A percentile compares a stretch with the other conserved stretches of the same genome.
Evolutionary conservation across 2,888 invertebrate genomes (phyloP).

Genomic region (Eristalis tenax): DNA sequence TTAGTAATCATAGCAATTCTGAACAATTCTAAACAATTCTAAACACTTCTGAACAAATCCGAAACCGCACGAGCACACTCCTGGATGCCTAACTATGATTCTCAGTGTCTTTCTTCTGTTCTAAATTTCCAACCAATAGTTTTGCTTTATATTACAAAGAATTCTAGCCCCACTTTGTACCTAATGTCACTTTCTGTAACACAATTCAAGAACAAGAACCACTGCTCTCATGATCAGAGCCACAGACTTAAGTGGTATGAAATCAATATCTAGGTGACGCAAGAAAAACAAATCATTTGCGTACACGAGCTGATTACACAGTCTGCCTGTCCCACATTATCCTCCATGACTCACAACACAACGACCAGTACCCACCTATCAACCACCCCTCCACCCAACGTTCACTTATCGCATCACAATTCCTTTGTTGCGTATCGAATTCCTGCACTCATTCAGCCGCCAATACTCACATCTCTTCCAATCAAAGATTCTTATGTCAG

Average conservation of each 20-base stretch:
- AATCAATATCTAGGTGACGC: too few relatives aligned
- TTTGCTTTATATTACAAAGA: too few relatives aligned
- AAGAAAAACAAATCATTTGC: too few relatives aligned
- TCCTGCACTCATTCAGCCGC: not conserved
- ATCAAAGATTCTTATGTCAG: not conserved
- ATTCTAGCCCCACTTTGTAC: too few relatives aligned
- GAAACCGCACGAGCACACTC: not conserved
- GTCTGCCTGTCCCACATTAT: not conserved
- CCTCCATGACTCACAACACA: not conserved
- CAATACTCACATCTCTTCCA: not conserved
- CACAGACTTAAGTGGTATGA: too few relatives aligned
- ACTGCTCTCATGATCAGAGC: too few relatives aligned
- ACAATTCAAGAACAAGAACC: too few relatives aligned
- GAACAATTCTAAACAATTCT: not conserved
- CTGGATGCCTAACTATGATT: too few relatives aligned
- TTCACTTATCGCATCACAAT: not conserved
- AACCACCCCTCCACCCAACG: not conserved
- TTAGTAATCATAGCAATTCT: not conserved
- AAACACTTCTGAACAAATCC: not conserved
- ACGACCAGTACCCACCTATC: not conserved
- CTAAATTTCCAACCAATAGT: too few relatives aligned
- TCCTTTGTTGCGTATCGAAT: not conserved
- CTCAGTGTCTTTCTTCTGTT: too few relatives aligned
- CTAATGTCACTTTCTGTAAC: too few relatives aligned
- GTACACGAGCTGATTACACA: too few relatives aligned